phyloP scores from a whole-genome alignment of 2,797 vertebrate genomes.

The Erithacus rubecula region DNA sequence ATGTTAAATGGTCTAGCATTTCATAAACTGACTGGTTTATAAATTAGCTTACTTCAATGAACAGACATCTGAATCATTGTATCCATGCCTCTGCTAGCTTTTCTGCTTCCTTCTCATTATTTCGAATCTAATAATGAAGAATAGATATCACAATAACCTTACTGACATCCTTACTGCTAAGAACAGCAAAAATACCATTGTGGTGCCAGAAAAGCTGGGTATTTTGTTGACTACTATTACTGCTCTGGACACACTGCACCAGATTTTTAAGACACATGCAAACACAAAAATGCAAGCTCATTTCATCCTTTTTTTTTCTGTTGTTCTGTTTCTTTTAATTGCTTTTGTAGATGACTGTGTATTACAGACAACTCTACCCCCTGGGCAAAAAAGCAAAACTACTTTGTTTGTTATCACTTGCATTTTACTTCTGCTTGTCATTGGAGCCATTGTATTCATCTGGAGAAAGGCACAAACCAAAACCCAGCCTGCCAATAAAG shows the following conservation, averaged over 20 bases:
- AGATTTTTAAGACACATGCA: not conserved
- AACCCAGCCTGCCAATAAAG: conserved; percentile 50
- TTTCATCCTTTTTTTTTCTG: not conserved
- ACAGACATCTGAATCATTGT: not conserved
- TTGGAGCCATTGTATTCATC: conserved; percentile 75
- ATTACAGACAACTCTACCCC: conserved; percentile 49
- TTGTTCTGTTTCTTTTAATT: not conserved
- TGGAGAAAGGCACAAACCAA: conserved; percentile 75
- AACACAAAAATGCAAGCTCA: not conserved
- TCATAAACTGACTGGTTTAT: not conserved
- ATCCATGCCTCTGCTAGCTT: not conserved
- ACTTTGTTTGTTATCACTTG: conserved; percentile 69
- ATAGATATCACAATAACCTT: not conserved
- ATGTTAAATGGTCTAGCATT: not conserved
- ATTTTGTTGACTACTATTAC: not conserved
- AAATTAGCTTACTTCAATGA: not conserved
- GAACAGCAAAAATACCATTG: not conserved
- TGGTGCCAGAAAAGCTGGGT: not conserved
- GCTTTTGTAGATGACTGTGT: conserved; percentile 80
- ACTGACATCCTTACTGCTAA: not conserved
- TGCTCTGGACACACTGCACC: not conserved
- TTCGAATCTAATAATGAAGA: not conserved
- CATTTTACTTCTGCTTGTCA: conserved; percentile 75
- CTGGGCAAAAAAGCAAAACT: conserved; percentile 4
- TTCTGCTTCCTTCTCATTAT: not conserved